Evolutionary conservation across 2,888 invertebrate species (phyloP).

Genomic region (Drosophila acutilabella): DNA sequence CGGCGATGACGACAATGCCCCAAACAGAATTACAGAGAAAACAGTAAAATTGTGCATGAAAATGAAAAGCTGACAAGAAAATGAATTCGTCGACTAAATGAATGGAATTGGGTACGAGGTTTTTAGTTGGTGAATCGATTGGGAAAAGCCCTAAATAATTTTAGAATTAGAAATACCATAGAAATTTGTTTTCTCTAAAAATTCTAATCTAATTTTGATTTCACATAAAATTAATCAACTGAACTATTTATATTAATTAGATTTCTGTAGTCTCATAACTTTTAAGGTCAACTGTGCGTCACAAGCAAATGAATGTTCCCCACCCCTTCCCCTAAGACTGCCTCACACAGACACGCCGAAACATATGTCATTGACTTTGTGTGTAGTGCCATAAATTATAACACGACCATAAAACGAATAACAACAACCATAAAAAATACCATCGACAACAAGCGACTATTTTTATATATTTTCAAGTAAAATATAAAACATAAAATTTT

Average conservation of each 20-base stretch:
- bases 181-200: neutral
- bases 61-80: slow-evolving; percentile 22
- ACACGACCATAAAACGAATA: slow-evolving; percentile 51
- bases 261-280: slow-evolving; percentile 21
- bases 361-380: slow-evolving; percentile 69
- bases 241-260: slow-evolving; percentile 12
- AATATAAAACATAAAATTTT: slow-evolving; percentile 56
- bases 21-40: neutral
- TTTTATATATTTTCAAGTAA: slow-evolving; percentile 37
- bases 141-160: slow-evolving; percentile 3
- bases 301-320: slow-evolving; percentile 37
- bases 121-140: slow-evolving; percentile 9
- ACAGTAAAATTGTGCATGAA: slow-evolving; percentile 2
- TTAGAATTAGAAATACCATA: too few species aligned
- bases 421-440: slow-evolving; percentile 1
- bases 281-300: slow-evolving; percentile 53
- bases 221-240: slow-evolving; percentile 43
- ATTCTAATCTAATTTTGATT: neutral
- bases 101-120: slow-evolving; percentile 36
- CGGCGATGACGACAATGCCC: slow-evolving; percentile 49
- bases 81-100: slow-evolving; percentile 10
- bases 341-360: neutral
- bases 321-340: slow-evolving; percentile 27
- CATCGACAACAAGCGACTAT: slow-evolving; percentile 46
- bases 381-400: slow-evolving; percentile 61